Evolutionary conservation across 2,888 invertebrate species (phyloP), one percentile per base, ranked within the genome.

Genomic region (Fragum fragum): DNA sequence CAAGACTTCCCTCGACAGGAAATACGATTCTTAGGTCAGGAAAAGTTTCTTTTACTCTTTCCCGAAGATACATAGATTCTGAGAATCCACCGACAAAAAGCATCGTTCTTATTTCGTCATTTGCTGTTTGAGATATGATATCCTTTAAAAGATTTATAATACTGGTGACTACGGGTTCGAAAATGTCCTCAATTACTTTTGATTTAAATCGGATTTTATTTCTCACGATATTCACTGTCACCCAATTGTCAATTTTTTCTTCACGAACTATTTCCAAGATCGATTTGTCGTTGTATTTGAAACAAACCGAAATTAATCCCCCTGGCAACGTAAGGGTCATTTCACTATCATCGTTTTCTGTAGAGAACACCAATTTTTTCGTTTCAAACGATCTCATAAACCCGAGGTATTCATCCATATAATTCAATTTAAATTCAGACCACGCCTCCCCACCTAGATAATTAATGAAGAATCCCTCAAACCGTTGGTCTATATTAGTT

Each of bases 81-180:
- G 80, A 72, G 32, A 59, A 76, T 32, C 80, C 80, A 1, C 80
- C 80, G 14, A 76, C 73, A 11, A 80, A 57, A 42, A 76, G 39
- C 21, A 76, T 21, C 2, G 76, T 76, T 42, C 42, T 21, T 1
- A 76, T 47, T n/a, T 57, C 32, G n/a, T 39, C 47, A 11, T 21
- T 16, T n/a, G 69, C 28, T 3, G 69, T 57, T 16, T 69, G n/a
- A 18, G 21, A 7, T 1, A 76, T 18, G 23, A 76, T 59, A 11
- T 59, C 59, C 11, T 39, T 42, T 18, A 76, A 57, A 3, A 69
- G 57, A n/a, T 76, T 9, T 21, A 70, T 59, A 26, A 76, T 76
- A 28, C 76, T 69, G 9, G 18, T 26, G 18, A 70, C 55, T 18
- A 69, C 55, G 3, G 69, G 59, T 9, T 76, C 29, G 23, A 76